These are phyloP conservation scores for Ceratitis capitata DNA, from an alignment of 1,140 invertebrate genomes.

Conservation along the genomic window DNA sequence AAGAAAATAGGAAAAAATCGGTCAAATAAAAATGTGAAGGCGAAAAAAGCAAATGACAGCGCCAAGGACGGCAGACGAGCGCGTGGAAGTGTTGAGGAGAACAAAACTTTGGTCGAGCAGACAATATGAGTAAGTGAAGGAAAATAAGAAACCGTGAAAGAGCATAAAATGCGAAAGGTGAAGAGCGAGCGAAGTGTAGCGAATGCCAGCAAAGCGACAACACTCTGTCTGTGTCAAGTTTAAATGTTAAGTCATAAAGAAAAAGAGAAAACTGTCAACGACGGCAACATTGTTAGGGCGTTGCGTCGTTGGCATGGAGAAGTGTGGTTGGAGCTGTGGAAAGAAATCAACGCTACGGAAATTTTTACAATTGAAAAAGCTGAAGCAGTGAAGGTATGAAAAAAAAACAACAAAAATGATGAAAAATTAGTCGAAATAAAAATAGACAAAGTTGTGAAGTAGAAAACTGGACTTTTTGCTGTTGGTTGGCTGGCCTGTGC, in stretches of 20 bases:
- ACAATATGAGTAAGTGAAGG: neutral
- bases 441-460: neutral
- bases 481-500: neutral
- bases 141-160: too few relatives aligned
- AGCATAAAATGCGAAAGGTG: neutral
- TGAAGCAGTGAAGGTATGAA: neutral
- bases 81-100: neutral
- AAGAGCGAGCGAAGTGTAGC: neutral
- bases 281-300: neutral
- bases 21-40: neutral
- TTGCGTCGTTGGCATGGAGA: neutral
- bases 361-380: neutral
- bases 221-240: conserved; percentile 41
- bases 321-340: neutral
- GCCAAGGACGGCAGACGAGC: neutral
- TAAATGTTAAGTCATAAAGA: conserved; percentile 38
- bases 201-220: conserved; percentile 10
- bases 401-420: neutral
- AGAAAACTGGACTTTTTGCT: neutral
- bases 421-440: neutral
- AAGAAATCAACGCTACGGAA: neutral
- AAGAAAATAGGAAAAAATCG: neutral
- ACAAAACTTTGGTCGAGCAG: neutral
- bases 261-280: conserved; percentile 13
- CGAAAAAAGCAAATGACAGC: neutral